Conservation (phyloP, 2,797 vertebrate genomes). For the Gobionotothen gibberifrons region DNA sequence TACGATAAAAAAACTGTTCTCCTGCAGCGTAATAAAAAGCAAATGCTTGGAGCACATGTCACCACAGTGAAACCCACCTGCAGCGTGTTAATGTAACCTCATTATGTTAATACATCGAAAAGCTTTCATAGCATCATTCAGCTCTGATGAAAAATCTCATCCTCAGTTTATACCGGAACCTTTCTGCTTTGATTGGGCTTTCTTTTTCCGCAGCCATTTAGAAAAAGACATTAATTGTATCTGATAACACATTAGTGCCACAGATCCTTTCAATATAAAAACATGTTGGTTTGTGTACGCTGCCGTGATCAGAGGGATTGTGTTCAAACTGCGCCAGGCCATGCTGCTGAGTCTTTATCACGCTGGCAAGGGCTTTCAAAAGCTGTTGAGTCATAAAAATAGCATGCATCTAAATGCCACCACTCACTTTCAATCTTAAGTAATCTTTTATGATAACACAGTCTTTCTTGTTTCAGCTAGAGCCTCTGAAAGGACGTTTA, state of each 20-base stretch:
- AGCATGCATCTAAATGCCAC: conserved; percentile 73
- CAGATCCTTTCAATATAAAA: conserved; percentile 25
- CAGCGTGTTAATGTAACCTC: conserved; percentile 32
- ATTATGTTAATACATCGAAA: conserved; percentile 23
- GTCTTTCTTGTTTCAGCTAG: conserved; percentile 56
- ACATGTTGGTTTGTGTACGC: conserved; percentile 15
- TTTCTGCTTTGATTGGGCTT: conserved; percentile 16
- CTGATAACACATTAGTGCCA: conserved; percentile 2
- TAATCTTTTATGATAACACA: conserved; percentile 68
- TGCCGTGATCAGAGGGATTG: conserved; percentile 35
- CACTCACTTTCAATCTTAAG: conserved; percentile 64
- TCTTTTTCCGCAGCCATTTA: conserved; percentile 11
- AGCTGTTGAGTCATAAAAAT: conserved; percentile 79
- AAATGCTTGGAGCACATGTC: conserved; percentile 33
- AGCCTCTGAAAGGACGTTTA: conserved; percentile 52
- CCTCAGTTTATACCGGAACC: neutral
- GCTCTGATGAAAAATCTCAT: conserved; percentile 22
- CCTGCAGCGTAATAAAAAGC: conserved; percentile 30
- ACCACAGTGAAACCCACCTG: conserved; percentile 37
- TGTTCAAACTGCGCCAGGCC: conserved; percentile 43
- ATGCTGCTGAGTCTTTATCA: conserved; percentile 71
- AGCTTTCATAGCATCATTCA: conserved; percentile 5
- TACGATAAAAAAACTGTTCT: conserved; percentile 20
- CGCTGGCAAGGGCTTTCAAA: conserved; percentile 71
- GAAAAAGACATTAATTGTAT: conserved; percentile 2